Conservation (phyloP, 2,113 vertebrate genomes). For the Percina caprodes region DNA sequence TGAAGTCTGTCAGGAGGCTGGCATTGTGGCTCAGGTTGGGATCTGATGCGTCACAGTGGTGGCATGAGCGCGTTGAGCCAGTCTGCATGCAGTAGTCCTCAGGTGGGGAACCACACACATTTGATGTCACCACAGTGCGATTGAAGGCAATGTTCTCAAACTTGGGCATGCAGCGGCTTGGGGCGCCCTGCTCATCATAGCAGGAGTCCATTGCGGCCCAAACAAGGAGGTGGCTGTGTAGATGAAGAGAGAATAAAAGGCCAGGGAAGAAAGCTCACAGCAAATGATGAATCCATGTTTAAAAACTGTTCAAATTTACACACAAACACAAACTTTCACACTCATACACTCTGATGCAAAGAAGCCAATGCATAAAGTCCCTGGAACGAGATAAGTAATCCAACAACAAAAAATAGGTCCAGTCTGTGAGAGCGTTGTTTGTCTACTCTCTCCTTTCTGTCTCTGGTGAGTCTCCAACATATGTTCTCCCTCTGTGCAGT, state of each 20-base stretch:
- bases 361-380: constrained; percentile 35
- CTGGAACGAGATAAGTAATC: constrained; percentile 51
- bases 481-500: constrained; percentile 71
- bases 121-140: constrained; percentile 81
- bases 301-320: constrained; percentile 27
- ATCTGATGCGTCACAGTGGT: constrained; percentile 84
- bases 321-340: constrained; percentile 28
- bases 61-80: constrained; percentile 86
- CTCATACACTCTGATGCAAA: constrained; percentile 6
- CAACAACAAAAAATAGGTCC: constrained; percentile 30
- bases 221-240: constrained; percentile 47
- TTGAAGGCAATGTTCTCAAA: constrained; percentile 94
- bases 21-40: constrained; percentile 85
- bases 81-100: constrained; percentile 95
- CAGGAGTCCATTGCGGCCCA: constrained; percentile 85
- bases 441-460: constrained; percentile 26
- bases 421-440: constrained; percentile 31
- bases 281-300: constrained; percentile 76
- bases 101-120: constrained; percentile 88
- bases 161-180: constrained; percentile 89
- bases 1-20: constrained; percentile 92
- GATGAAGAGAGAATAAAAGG: constrained; percentile 46
- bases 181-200: constrained; percentile 79
- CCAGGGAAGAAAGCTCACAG: constrained; percentile 57
- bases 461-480: constrained; percentile 65